phyloP scores from a whole-genome alignment of 2,888 invertebrate species.

The Ellobium chinense region DNA sequence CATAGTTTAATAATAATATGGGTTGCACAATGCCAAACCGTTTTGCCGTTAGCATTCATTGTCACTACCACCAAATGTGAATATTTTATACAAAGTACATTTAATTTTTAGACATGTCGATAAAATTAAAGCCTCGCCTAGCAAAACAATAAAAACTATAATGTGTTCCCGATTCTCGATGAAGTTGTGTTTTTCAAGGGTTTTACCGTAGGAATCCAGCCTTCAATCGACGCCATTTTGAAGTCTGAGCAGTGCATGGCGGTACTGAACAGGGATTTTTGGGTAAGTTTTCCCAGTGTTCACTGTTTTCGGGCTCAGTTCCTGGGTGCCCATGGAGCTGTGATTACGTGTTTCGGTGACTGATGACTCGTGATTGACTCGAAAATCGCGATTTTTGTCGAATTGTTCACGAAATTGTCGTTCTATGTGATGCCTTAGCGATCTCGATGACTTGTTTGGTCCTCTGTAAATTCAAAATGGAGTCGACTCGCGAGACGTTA shows the following conservation, averaged over 20 bases:
- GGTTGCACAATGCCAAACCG: too few relatives aligned
- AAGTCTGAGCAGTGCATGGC: constrained; percentile 76
- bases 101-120: too few relatives aligned
- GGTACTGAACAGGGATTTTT: constrained; percentile 77
- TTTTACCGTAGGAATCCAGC: constrained; percentile 25
- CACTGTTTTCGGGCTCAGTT: constrained; percentile 58
- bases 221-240: constrained; percentile 45
- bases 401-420: background rate
- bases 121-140: too few relatives aligned
- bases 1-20: too few relatives aligned
- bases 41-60: too few relatives aligned
- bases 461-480: background rate
- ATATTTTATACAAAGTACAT: too few relatives aligned
- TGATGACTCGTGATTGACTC: too few relatives aligned
- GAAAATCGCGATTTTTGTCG: background rate
- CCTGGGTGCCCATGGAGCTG: constrained; percentile 30
- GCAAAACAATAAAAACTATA: too few relatives aligned
- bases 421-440: background rate
- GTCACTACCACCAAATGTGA: too few relatives aligned
- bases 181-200: background rate
- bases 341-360: too few relatives aligned
- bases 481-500: background rate
- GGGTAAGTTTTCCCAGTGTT: constrained; percentile 80
- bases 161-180: too few relatives aligned
- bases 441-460: constrained; percentile 11